Evolutionary conservation across 2,113 vertebrate genomes (phyloP), one percentile per base, ranked within the genome.

Genomic region (Poecile atricapillus): DNA sequence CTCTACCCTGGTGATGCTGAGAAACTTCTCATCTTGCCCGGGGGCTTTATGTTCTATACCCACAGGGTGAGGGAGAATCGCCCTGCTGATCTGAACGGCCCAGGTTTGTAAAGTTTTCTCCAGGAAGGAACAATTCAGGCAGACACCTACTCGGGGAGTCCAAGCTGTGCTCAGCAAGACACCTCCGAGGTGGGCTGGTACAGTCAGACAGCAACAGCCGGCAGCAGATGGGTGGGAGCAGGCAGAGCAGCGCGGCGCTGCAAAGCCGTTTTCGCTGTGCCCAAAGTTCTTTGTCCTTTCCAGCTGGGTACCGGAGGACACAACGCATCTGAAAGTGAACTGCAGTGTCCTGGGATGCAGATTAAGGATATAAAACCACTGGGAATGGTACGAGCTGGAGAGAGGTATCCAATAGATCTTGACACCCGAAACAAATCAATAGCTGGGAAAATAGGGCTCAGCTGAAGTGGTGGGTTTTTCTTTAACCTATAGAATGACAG

Each of bases 201-300:
- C 65, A 11, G 65, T 6, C 31, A 33, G 62, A n/a, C 85, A n/a
- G 85, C 87, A 65, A 4, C 19, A 22, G 12, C 68, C 30, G 87
- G 9, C 85, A 47, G 80, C 74, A 65, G 81, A 82, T 50, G 79
- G 89, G 82, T 80, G 89, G 89, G 79, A 85, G 87, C 83, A 43
- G 85, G 87, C 75, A 58, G 79, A 53, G 85, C 92, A 53, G 62
- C 25, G 9, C 82, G 31, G 90, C 30, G 23, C 90, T 83, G 93
- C 89, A 93, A 83, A 96, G 94, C 92, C 3, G 22, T 35, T 85
- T 73, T 22, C 67, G 20, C 59, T 7, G 56, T 8, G 90, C 69
- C 63, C 3, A 89, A 96, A 93, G 93, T 95, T 96, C 95, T 93
- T 95, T 94, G 94, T 95, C 95, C 92, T 97, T 85, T 88, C 90